Conservation (phyloP, 2,888 invertebrate genomes). For the Xiphydria camelus region DNA sequence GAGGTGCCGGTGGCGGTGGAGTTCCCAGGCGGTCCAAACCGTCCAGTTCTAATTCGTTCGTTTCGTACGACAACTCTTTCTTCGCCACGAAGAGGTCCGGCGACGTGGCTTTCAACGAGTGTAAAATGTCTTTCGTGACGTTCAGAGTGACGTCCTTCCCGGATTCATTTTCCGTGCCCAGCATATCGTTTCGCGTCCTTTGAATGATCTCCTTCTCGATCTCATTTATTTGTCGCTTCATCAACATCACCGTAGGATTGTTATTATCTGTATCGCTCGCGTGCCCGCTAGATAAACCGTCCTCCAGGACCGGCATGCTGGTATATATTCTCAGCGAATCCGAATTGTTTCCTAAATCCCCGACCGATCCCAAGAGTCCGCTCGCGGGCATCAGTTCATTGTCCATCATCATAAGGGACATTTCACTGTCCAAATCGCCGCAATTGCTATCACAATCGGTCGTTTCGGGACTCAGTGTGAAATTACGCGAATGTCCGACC, state of each 20-base stretch:
- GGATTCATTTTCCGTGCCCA: conserved; percentile 43
- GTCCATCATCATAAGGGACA: conserved; percentile 76
- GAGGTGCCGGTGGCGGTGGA: conserved; percentile 55
- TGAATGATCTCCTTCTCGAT: conserved; percentile 72
- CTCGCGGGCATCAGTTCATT: conserved; percentile 61
- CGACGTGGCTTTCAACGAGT: conserved; percentile 46
- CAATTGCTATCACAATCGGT: conserved; percentile 90
- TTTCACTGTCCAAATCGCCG: conserved; percentile 84
- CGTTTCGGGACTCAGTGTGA: conserved; percentile 88
- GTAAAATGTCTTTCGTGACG: conserved; percentile 48
- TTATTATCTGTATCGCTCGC: conserved; percentile 91
- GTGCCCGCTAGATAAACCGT: conserved; percentile 91
- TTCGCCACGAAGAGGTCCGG: conserved; percentile 53
- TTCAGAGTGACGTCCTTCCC: conserved; percentile 45
- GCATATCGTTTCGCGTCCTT: conserved; percentile 60
- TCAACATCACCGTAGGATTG: conserved; percentile 71
- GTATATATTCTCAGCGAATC: conserved; percentile 70
- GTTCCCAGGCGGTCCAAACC: conserved; percentile 71
- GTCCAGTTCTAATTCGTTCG: conserved; percentile 65
- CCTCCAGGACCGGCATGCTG: conserved; percentile 90
- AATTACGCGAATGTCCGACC: conserved; percentile 77
- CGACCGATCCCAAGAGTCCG: conserved; percentile 55
- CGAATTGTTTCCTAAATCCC: conserved; percentile 65
- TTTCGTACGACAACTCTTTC: conserved; percentile 51
- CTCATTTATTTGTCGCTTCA: conserved; percentile 72